Percentiles rank a stretch among this genome's conserved stretches.
Evolutionary conservation across 2,888 invertebrate genomes (phyloP).

Genomic region (Tromatobia lineatoria): DNA sequence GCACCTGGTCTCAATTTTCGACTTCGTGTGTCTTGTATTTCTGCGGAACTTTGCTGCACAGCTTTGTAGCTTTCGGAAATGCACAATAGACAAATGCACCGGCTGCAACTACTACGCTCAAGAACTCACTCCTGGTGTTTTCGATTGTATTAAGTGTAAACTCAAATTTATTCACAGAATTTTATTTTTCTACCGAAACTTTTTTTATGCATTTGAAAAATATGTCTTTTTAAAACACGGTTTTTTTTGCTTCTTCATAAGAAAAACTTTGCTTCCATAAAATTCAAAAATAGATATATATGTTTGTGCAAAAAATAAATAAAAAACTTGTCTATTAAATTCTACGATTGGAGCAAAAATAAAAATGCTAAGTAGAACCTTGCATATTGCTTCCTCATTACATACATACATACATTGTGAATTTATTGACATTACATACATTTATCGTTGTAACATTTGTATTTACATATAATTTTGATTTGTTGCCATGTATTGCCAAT

Average conservation of each 20-base stretch:
- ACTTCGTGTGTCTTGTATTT: background rate
- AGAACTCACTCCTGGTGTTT: background rate
- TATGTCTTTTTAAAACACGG: background rate
- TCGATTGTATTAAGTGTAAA: background rate
- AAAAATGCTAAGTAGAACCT: no score
- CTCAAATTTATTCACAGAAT: background rate
- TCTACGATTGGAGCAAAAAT: no score
- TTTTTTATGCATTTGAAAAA: background rate
- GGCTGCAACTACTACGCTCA: background rate
- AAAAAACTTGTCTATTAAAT: background rate
- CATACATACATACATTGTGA: no score
- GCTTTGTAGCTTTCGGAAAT: background rate
- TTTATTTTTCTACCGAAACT: background rate
- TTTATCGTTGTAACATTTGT: no score
- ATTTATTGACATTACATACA: no score
- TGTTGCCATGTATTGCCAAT: no score
- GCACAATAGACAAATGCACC: conserved; percentile 10
- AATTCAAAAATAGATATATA: no score
- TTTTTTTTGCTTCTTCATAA: background rate
- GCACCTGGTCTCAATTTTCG: conserved; percentile 59
- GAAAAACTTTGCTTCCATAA: no score
- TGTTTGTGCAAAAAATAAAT: background rate
- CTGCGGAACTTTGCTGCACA: background rate
- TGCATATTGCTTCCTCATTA: no score
- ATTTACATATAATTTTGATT: no score